Evolutionary conservation across 2,888 invertebrate genomes (phyloP).

Genomic region (Diarsia brunnea): DNA sequence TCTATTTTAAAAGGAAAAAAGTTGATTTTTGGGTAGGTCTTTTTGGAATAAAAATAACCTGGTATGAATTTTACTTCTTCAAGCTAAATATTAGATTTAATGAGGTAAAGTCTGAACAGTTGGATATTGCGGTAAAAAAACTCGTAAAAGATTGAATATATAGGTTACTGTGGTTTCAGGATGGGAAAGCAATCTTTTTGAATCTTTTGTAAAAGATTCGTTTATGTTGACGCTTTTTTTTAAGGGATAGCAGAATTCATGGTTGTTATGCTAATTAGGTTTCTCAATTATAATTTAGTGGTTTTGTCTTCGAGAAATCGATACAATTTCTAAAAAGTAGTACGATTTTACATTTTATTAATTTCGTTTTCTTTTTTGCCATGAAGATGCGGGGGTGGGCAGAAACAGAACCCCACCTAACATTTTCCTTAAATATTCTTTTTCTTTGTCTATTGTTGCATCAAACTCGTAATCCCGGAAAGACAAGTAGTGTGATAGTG

Average conservation of each 20-base stretch:
- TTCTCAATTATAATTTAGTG: neutral
- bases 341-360: neutral
- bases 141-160: conserved; percentile 54
- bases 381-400: neutral
- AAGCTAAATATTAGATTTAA: conserved; percentile 71
- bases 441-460: neutral
- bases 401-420: neutral
- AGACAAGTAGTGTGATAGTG: too few species aligned
- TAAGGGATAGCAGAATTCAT: neutral
- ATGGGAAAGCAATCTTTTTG: conserved; percentile 17
- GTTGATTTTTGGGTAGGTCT: conserved; percentile 38
- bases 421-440: neutral
- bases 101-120: conserved; percentile 61
- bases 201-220: neutral
- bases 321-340: neutral
- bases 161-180: conserved; percentile 37
- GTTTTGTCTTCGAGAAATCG: neutral
- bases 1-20: conserved; percentile 1
- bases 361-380: neutral
- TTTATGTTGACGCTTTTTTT: conserved; percentile 17
- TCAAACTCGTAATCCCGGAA: neutral
- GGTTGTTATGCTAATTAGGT: neutral
- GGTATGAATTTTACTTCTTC: conserved; percentile 77
- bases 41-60: conserved; percentile 58
- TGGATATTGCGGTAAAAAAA: conserved; percentile 59